phyloP scores from a whole-genome alignment of 1,140 invertebrate genomes.

The Ceratosolen solmsi region DNA sequence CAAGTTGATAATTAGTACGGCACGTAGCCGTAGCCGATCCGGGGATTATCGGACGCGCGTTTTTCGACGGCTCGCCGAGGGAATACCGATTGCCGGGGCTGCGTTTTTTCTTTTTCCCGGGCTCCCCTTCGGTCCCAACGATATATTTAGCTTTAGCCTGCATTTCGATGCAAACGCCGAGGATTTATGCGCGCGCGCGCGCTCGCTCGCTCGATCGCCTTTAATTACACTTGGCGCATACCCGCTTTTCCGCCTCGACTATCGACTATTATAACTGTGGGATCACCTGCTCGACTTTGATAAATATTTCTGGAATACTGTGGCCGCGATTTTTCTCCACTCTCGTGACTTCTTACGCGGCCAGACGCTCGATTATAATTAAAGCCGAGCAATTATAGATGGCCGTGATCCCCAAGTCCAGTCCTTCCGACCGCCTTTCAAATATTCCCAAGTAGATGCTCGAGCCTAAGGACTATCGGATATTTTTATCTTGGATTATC shows the following conservation, averaged over 20 bases:
- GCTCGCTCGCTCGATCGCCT: no score
- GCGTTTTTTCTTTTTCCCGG: not conserved
- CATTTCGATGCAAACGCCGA: not conserved
- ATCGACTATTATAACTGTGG: not conserved
- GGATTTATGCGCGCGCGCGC: not conserved
- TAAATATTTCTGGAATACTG: not conserved
- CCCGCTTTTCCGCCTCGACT: not conserved
- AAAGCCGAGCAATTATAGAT: no score
- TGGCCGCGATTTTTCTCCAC: no score
- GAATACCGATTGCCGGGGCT: not conserved
- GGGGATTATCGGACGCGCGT: not conserved
- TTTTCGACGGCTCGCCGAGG: not conserved
- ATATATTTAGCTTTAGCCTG: not conserved
- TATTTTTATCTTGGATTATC: no score
- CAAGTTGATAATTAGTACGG: slow-evolving; percentile 27
- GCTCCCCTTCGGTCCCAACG: not conserved
- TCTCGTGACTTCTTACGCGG: no score
- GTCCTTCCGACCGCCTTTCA: no score
- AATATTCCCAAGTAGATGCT: no score
- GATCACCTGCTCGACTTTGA: not conserved
- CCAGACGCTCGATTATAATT: no score
- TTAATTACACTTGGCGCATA: not conserved
- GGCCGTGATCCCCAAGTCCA: no score
- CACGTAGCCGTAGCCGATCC: not conserved
- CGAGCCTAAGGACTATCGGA: no score